phyloP scores from a whole-genome alignment of 1,140 invertebrate genomes.

The Vanessa atalanta region DNA sequence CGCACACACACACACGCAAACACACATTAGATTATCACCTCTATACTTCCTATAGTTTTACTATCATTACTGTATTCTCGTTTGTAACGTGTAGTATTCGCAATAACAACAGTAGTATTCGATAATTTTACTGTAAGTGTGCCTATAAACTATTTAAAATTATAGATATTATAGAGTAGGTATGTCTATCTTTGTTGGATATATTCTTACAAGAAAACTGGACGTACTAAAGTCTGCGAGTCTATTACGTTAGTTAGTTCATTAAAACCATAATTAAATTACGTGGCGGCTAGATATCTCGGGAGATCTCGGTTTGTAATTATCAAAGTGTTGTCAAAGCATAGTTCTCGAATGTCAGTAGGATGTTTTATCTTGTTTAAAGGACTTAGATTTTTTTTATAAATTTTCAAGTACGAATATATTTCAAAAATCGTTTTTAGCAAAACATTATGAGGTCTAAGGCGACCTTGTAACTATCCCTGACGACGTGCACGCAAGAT shows the following conservation, averaged over 20 bases:
- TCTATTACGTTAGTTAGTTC: constrained; percentile 61
- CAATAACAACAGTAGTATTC: no score
- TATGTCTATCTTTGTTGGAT: neutral
- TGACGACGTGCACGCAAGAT: no score
- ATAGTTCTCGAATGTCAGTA: neutral
- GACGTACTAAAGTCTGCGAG: constrained; percentile 24
- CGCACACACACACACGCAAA: no score
- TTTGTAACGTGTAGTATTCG: no score
- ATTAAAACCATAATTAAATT: constrained; percentile 77
- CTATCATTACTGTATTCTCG: no score
- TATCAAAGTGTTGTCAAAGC: constrained; percentile 16
- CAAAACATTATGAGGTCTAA: no score
- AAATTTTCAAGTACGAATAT: neutral
- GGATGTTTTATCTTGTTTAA: neutral
- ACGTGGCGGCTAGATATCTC: constrained; percentile 57
- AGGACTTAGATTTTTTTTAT: neutral
- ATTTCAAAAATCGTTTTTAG: no score
- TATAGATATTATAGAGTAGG: neutral
- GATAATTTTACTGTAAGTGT: no score
- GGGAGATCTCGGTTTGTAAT: constrained; percentile 58
- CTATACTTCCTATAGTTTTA: no score
- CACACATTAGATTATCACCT: no score
- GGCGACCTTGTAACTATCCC: no score
- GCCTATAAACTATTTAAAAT: no score
- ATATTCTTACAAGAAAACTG: constrained; percentile 3